Evolutionary conservation across 2,888 invertebrate species (phyloP).

Genomic region (Epinotia nisella): DNA sequence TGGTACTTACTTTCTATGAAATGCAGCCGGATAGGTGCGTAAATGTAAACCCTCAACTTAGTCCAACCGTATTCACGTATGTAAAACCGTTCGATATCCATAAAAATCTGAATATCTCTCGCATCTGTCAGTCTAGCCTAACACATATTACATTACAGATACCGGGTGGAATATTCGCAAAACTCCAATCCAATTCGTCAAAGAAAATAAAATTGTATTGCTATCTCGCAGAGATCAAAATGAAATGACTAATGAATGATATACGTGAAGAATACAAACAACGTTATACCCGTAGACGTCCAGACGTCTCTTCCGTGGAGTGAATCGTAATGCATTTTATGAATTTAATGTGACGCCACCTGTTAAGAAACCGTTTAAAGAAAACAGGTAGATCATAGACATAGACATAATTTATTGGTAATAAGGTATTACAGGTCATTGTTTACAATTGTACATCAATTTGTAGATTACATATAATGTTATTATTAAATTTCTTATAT

Average conservation of each 20-base stretch:
- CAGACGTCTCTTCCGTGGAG: constrained; percentile 17
- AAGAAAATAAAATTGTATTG: not conserved
- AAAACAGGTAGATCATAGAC: no score
- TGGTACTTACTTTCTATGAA: no score
- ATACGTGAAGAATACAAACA: not conserved
- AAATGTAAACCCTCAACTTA: not conserved
- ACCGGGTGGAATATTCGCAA: not conserved
- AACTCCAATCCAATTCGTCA: constrained; percentile 4
- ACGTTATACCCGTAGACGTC: constrained; percentile 5
- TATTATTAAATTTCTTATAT: no score
- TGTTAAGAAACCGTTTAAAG: not conserved
- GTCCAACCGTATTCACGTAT: not conserved
- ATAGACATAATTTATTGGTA: no score
- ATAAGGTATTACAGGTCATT: no score
- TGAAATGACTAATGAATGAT: not conserved
- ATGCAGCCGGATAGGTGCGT: no score
- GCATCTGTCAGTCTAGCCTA: not conserved
- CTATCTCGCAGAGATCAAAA: not conserved
- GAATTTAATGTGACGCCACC: not conserved
- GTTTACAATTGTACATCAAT: no score
- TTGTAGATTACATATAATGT: no score
- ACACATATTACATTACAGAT: constrained; percentile 2
- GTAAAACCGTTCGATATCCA: not conserved
- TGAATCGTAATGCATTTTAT: constrained; percentile 10
- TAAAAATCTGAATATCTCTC: constrained; percentile 3